phyloP scores from a whole-genome alignment of 2,888 invertebrate genomes.

The Cylindroiulus punctatus region DNA sequence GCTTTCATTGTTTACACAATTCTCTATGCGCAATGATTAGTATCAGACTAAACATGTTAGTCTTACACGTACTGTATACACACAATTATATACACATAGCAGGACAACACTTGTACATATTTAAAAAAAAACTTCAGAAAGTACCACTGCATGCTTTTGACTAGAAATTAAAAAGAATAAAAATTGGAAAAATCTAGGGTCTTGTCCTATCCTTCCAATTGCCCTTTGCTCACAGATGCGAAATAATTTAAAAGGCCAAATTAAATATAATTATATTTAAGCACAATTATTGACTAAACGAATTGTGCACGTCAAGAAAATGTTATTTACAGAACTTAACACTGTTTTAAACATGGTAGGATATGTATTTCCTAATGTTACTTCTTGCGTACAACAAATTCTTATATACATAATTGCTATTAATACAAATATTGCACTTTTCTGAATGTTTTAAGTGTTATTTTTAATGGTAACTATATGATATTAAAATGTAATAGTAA shows the following conservation, averaged over 20 bases:
- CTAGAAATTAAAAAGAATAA: not conserved
- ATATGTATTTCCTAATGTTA: not conserved
- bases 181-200: not conserved
- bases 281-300: not conserved
- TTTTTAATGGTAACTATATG: not conserved
- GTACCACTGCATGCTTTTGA: not conserved
- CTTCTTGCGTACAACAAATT: not conserved
- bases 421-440: not conserved
- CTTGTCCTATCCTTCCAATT: not conserved
- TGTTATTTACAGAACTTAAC: not conserved
- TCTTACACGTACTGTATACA: not conserved
- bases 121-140: not conserved
- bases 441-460: not conserved
- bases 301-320: not conserved
- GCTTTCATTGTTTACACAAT: slow-evolving; percentile 26
- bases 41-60: slow-evolving; percentile 25
- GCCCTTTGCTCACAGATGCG: not conserved
- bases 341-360: not conserved
- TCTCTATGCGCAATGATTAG: slow-evolving; percentile 9
- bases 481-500: not conserved
- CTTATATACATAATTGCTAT: not conserved
- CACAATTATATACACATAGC: not conserved
- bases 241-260: not conserved
- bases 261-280: not conserved
- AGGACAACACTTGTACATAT: not conserved